phyloP scores from a whole-genome alignment of 2,113 vertebrate genomes.

The Tympanuchus pallidicinctus region DNA sequence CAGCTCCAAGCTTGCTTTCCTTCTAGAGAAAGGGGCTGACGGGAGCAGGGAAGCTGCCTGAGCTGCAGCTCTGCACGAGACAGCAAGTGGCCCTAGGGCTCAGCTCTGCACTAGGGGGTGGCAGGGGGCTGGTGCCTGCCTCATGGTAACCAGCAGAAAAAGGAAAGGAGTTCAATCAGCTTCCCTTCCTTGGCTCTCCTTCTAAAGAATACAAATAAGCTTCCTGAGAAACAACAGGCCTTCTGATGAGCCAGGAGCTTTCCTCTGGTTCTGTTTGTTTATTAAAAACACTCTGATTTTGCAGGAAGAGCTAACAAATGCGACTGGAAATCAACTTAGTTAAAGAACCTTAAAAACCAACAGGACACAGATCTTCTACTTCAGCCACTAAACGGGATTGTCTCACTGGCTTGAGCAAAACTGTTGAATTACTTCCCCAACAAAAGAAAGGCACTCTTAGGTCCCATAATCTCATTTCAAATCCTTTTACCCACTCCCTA shows the following conservation, averaged over 20 bases:
- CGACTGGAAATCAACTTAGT: conserved; percentile 21
- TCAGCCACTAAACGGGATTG: conserved; percentile 76
- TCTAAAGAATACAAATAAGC: conserved; percentile 40
- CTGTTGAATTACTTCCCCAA: conserved; percentile 77
- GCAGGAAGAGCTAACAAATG: conserved; percentile 49
- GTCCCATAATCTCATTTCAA: conserved; percentile 86
- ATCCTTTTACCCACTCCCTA: conserved; percentile 82
- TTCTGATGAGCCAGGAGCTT: conserved; percentile 2
- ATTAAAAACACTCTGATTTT: conserved; percentile 46
- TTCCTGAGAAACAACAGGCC: conserved; percentile 16
- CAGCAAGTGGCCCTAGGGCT: background rate
- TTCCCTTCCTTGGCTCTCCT: conserved; percentile 15
- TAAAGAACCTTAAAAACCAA: conserved; percentile 54
- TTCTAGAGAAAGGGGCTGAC: background rate
- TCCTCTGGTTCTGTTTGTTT: conserved; percentile 47
- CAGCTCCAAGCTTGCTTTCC: background rate
- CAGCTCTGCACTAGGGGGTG: background rate
- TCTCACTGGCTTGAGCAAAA: conserved; percentile 74
- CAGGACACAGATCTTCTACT: conserved; percentile 66
- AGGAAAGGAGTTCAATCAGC: background rate
- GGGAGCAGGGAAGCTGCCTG: background rate
- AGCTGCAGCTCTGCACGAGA: conserved; percentile 14
- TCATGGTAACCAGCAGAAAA: conserved; percentile 10
- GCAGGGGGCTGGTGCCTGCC: background rate
- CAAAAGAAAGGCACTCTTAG: conserved; percentile 80